These are phyloP conservation scores for Cottoperca gobio DNA, from an alignment of 2,797 vertebrate genomes.

Conservation along the genomic window DNA sequence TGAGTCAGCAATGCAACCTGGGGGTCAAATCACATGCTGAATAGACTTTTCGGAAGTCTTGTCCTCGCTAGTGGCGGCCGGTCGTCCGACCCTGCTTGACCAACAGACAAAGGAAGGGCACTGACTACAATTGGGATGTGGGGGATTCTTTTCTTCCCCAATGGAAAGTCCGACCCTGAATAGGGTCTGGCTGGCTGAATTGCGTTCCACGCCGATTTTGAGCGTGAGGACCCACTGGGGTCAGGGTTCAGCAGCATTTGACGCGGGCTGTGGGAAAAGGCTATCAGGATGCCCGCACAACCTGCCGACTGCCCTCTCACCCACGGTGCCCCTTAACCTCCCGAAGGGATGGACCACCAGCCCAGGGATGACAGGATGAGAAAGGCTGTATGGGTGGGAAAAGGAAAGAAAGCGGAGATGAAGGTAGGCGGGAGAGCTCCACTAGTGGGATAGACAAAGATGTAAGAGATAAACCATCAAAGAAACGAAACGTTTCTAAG, in stretches of 20 bases:
- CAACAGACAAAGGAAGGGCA: slow-evolving; percentile 83
- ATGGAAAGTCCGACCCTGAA: slow-evolving; percentile 81
- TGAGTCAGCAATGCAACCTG: slow-evolving; percentile 81
- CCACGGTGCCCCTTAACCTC: slow-evolving; percentile 82
- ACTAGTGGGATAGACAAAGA: slow-evolving; percentile 68
- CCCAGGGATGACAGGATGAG: slow-evolving; percentile 78
- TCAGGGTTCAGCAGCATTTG: slow-evolving; percentile 87
- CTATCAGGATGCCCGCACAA: slow-evolving; percentile 82
- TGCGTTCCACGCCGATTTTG: slow-evolving; percentile 72
- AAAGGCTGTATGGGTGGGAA: slow-evolving; percentile 78
- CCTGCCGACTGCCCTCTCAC: slow-evolving; percentile 81
- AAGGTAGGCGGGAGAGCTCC: slow-evolving; percentile 67
- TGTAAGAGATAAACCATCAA: slow-evolving; percentile 80
- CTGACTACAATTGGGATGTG: slow-evolving; percentile 78
- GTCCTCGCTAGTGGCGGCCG: slow-evolving; percentile 80
- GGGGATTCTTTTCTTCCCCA: slow-evolving; percentile 70
- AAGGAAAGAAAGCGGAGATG: slow-evolving; percentile 63
- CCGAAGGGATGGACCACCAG: slow-evolving; percentile 76
- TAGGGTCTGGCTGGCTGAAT: slow-evolving; percentile 84
- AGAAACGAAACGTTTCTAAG: slow-evolving; percentile 77
- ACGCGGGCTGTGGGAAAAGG: slow-evolving; percentile 86
- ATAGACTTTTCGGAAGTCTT: slow-evolving; percentile 88
- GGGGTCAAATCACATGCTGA: slow-evolving; percentile 85
- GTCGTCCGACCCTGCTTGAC: slow-evolving; percentile 84
- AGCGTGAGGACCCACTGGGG: slow-evolving; percentile 79